phyloP scores from a whole-genome alignment of 2,888 invertebrate species.

The Cosmorhoe ocellata region DNA sequence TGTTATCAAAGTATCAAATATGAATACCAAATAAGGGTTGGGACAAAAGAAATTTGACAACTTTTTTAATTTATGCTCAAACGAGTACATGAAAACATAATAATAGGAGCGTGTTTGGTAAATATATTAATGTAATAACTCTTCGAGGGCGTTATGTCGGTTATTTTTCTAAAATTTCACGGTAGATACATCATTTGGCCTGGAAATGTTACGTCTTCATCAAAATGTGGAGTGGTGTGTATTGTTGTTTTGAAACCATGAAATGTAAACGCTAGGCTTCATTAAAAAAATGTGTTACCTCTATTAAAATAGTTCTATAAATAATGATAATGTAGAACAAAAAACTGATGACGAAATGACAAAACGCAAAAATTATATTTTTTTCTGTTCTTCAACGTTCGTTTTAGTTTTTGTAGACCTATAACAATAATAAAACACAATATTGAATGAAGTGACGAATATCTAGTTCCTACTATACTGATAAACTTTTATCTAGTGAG shows the following conservation, averaged over 20 bases:
- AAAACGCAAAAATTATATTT: too few relatives aligned
- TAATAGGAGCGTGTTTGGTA: conserved; percentile 80
- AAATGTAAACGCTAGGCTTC: conserved; percentile 28
- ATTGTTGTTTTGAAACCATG: conserved; percentile 35
- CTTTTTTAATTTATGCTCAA: conserved; percentile 79
- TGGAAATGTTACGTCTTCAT: conserved; percentile 75
- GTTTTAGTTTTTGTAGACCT: too few relatives aligned
- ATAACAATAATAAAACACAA: too few relatives aligned
- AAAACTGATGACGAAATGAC: too few relatives aligned
- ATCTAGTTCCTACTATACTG: too few relatives aligned
- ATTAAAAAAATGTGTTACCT: neutral
- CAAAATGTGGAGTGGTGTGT: conserved; percentile 45
- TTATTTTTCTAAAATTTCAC: conserved; percentile 79
- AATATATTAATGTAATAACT: conserved; percentile 80
- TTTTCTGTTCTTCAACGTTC: too few relatives aligned
- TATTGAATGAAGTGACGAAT: too few relatives aligned
- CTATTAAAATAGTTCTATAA: too few relatives aligned
- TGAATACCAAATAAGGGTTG: conserved; percentile 82
- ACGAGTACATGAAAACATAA: conserved; percentile 81
- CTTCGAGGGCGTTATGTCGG: conserved; percentile 66
- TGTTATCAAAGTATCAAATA: conserved; percentile 80
- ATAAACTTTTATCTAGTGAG: too few relatives aligned
- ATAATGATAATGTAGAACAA: too few relatives aligned
- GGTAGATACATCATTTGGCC: conserved; percentile 70
- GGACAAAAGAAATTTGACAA: conserved; percentile 80